Evolutionary conservation across 2,113 vertebrate genomes (phyloP).

Genomic region (Siniperca chuatsi): DNA sequence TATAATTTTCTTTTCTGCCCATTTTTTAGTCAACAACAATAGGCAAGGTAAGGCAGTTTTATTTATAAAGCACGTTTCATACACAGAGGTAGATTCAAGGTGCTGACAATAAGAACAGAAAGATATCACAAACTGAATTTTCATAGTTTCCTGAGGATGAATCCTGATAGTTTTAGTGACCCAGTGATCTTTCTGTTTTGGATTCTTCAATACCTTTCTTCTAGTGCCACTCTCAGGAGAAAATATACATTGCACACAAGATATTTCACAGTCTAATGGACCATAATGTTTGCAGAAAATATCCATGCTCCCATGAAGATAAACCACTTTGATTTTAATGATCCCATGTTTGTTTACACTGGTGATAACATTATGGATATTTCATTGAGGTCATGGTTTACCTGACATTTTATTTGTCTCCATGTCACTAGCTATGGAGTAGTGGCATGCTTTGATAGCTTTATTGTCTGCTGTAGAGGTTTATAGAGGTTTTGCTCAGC

Average conservation of each 20-base stretch:
- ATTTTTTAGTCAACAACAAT: neutral
- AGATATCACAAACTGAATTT: neutral
- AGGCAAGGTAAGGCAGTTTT: too few relatives aligned
- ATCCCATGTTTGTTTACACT: constrained; percentile 17
- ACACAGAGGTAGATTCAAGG: too few relatives aligned
- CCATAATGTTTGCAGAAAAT: neutral
- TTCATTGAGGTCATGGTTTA: neutral
- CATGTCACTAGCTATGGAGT: neutral
- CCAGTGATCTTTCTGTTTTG: neutral
- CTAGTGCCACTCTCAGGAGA: neutral
- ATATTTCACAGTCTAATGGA: neutral
- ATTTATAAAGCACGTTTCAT: too few relatives aligned
- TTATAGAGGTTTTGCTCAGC: neutral
- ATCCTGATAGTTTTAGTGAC: neutral
- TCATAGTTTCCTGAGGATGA: constrained; percentile 23
- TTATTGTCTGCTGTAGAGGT: neutral
- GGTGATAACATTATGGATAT: neutral
- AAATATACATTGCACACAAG: neutral
- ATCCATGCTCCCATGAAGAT: constrained; percentile 33
- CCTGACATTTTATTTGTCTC: neutral
- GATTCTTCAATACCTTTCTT: neutral
- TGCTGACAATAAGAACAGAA: neutral
- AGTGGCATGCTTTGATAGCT: neutral
- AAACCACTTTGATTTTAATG: constrained; percentile 5
- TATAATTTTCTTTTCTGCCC: neutral